phyloP scores from a whole-genome alignment of 2,888 invertebrate genomes.

The Chalcosyrphus nemorum region DNA sequence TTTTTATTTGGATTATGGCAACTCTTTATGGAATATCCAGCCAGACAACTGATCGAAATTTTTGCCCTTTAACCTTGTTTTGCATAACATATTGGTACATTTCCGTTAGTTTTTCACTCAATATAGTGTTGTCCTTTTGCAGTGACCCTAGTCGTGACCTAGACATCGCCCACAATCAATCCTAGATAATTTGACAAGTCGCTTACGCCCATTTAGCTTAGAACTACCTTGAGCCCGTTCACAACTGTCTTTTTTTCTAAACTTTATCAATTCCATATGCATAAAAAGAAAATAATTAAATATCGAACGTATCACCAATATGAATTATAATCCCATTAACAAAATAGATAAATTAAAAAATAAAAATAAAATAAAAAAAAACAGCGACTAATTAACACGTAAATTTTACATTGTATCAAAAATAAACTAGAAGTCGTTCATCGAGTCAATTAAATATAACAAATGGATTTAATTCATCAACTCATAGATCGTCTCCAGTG shows the following conservation, averaged over 20 bases:
- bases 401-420: conserved; percentile 71
- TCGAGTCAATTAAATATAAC: conserved; percentile 82
- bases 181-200: too few relatives aligned
- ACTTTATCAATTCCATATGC: conserved; percentile 58
- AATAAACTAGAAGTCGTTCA: conserved; percentile 81
- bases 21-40: too few relatives aligned
- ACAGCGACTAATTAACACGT: conserved; percentile 67
- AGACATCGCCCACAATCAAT: too few relatives aligned
- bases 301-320: conserved; percentile 70
- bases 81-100: too few relatives aligned
- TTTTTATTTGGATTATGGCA: too few relatives aligned
- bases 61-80: too few relatives aligned
- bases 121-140: too few relatives aligned
- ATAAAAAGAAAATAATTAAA: conserved; percentile 28
- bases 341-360: conserved; percentile 76
- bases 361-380: conserved; percentile 78
- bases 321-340: conserved; percentile 61
- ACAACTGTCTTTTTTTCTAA: conserved; percentile 4
- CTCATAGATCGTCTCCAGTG: conserved; percentile 82
- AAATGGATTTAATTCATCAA: conserved; percentile 82
- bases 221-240: too few relatives aligned
- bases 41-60: too few relatives aligned
- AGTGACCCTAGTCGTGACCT: too few relatives aligned
- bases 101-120: too few relatives aligned
- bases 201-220: too few relatives aligned